phyloP scores from a whole-genome alignment of 30 jellyfish, hydroid and myxozoan genomes.

The Cassiopea xamachana region DNA sequence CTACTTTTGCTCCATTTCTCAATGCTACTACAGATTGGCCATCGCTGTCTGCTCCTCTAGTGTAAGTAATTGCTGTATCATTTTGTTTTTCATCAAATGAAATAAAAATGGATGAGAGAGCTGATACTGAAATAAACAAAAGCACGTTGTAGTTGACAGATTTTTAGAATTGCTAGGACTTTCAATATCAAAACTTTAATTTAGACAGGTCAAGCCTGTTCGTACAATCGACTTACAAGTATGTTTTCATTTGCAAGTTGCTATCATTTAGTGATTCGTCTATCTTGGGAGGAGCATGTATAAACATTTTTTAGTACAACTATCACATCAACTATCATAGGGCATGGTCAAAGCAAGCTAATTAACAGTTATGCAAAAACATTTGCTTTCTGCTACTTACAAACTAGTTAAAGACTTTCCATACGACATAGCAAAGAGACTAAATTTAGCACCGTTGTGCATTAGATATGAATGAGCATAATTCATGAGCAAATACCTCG shows the following conservation, averaged over 20 bases:
- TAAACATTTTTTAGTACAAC: not conserved
- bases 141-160: not conserved
- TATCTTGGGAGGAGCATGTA: too few species aligned
- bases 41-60: constrained; percentile 19
- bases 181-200: too few species aligned
- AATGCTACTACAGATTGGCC: not conserved
- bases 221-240: too few species aligned
- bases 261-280: too few species aligned
- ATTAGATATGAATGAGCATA: not conserved
- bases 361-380: too few species aligned
- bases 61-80: not conserved
- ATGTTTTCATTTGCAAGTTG: too few species aligned
- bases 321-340: too few species aligned
- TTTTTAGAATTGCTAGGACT: not conserved
- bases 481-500: not conserved
- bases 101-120: constrained; percentile 1
- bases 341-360: too few species aligned
- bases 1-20: constrained; percentile 2
- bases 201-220: too few species aligned
- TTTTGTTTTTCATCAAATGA: constrained; percentile 10
- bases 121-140: not conserved
- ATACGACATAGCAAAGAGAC: too few species aligned
- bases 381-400: too few species aligned
- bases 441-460: not conserved
- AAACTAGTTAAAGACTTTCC: too few species aligned